These are phyloP conservation scores for Lycodopsis pacificus DNA, from an alignment of 2,797 vertebrate species.

Conservation along the genomic window DNA sequence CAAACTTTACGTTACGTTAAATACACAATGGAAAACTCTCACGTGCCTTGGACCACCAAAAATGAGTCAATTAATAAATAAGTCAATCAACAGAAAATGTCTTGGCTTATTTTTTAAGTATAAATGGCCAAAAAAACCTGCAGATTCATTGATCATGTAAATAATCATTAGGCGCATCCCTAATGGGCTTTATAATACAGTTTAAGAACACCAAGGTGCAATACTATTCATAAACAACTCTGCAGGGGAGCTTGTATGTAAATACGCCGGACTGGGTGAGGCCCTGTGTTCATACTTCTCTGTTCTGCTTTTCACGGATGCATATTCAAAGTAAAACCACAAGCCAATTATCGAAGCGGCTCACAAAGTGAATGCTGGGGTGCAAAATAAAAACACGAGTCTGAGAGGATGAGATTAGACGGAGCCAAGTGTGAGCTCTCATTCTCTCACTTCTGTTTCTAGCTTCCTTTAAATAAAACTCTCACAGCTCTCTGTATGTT, in stretches of 20 bases:
- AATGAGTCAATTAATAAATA: neutral
- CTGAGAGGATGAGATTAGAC: slow-evolving; percentile 39
- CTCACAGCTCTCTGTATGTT: slow-evolving; percentile 33
- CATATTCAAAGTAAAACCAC: slow-evolving; percentile 38
- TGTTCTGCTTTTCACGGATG: slow-evolving; percentile 45
- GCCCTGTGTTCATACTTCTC: neutral
- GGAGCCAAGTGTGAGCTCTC: slow-evolving; percentile 21
- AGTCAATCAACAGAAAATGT: neutral
- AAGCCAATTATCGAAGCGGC: slow-evolving; percentile 32
- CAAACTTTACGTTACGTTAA: slow-evolving; percentile 15
- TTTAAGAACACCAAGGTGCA: neutral
- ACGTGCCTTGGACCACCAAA: neutral
- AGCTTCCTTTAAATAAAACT: slow-evolving; percentile 43
- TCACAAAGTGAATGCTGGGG: slow-evolving; percentile 38
- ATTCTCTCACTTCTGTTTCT: slow-evolving; percentile 43
- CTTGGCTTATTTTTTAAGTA: neutral
- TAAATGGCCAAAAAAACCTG: neutral
- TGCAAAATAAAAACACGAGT: slow-evolving; percentile 13
- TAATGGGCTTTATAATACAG: neutral
- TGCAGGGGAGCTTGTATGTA: slow-evolving; percentile 12
- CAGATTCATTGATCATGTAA: too few species aligned
- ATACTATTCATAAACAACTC: slow-evolving; percentile 13
- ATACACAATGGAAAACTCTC: neutral
- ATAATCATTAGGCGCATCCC: neutral
- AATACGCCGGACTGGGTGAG: slow-evolving; percentile 9